Conservation (phyloP, 1,140 invertebrate genomes). For the Acyrthosiphon pisum region DNA sequence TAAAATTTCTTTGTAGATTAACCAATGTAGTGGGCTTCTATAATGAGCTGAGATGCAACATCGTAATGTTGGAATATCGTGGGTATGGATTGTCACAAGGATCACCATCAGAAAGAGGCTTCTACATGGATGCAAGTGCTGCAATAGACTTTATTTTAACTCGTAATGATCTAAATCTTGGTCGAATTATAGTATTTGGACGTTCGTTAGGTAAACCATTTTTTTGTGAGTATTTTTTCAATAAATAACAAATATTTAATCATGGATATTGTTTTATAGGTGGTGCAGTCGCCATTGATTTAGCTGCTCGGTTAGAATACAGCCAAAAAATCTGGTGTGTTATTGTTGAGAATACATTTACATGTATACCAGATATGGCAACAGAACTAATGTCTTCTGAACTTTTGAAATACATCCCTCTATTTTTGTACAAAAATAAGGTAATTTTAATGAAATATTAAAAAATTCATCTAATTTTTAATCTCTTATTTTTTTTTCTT, state of each 20-base stretch:
- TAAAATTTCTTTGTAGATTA: conserved; percentile 66
- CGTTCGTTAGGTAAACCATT: conserved; percentile 77
- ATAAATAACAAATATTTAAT: background rate
- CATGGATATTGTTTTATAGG: conserved; percentile 65
- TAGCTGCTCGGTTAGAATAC: conserved; percentile 77
- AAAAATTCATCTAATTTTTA: background rate
- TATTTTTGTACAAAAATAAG: conserved; percentile 84
- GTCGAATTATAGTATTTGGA: conserved; percentile 91
- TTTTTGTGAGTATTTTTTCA: background rate
- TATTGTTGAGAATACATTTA: conserved; percentile 94
- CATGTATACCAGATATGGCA: conserved; percentile 93
- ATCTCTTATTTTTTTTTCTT: conserved; percentile 62
- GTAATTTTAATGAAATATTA: conserved; percentile 63
- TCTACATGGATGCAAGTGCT: conserved; percentile 87
- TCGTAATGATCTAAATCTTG: conserved; percentile 81
- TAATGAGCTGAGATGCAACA: conserved; percentile 81
- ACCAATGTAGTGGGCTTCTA: conserved; percentile 81
- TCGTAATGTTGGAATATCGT: conserved; percentile 90
- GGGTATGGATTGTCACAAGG: conserved; percentile 95
- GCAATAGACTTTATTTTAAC: conserved; percentile 84
- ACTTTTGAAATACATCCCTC: conserved; percentile 75
- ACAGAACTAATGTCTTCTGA: conserved; percentile 74
- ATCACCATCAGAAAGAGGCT: conserved; percentile 81
- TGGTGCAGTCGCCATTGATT: conserved; percentile 86
- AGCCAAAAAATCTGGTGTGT: conserved; percentile 80